A percentile compares a stretch with the other conserved stretches of the same genome.
phyloP scores from a whole-genome alignment of 2,888 invertebrate species.

The Bruchidius siliquastri region DNA sequence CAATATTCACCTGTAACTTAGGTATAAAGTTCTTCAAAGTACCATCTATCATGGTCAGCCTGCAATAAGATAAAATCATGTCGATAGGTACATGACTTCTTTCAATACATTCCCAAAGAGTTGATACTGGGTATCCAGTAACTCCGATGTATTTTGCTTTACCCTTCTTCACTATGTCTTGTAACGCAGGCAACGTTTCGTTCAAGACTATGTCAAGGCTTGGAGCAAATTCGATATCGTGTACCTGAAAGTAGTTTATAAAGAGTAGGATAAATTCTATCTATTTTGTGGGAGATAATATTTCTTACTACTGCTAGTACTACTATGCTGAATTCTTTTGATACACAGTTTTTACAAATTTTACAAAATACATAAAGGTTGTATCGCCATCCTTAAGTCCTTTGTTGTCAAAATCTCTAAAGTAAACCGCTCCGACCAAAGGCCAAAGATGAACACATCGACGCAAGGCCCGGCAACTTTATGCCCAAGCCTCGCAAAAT shows the following conservation, averaged over 20 bases:
- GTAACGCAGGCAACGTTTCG: slow-evolving; percentile 81
- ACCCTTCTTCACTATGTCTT: slow-evolving; percentile 66
- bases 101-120: slow-evolving; percentile 70
- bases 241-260: slow-evolving; percentile 70
- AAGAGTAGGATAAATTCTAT: too few relatives aligned
- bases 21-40: slow-evolving; percentile 67
- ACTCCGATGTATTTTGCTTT: slow-evolving; percentile 78
- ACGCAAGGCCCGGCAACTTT: too few relatives aligned
- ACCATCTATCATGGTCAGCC: slow-evolving; percentile 76
- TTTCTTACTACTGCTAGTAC: too few relatives aligned
- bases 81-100: slow-evolving; percentile 58
- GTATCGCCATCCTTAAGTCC: too few relatives aligned
- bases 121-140: slow-evolving; percentile 78
- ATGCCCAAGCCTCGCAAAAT: too few relatives aligned
- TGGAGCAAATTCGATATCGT: slow-evolving; percentile 85
- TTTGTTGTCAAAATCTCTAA: too few relatives aligned
- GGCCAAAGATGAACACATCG: too few relatives aligned
- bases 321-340: too few relatives aligned
- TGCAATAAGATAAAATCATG: slow-evolving; percentile 71
- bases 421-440: too few relatives aligned
- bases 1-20: slow-evolving; percentile 63
- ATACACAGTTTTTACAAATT: too few relatives aligned
- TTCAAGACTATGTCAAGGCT: slow-evolving; percentile 69
- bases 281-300: too few relatives aligned
- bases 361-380: too few relatives aligned